These are phyloP conservation scores for Cloeon dipterum DNA, from an alignment of 2,888 invertebrate species.

Conservation along the genomic window DNA sequence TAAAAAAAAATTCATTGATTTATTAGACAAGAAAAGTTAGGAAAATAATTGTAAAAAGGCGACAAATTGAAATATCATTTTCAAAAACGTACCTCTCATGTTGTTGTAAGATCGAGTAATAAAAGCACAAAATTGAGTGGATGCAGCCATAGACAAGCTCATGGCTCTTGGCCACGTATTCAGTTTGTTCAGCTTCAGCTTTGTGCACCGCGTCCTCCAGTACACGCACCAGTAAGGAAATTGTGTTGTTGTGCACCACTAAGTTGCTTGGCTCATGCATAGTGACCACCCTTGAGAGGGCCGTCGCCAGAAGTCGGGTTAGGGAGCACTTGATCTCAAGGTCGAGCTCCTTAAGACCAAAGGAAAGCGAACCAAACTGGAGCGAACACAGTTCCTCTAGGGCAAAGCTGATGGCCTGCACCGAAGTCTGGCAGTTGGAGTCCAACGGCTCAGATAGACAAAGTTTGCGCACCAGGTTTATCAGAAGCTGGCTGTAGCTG, in stretches of 20 bases:
- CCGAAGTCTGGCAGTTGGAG: constrained; percentile 27
- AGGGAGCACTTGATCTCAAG: constrained; percentile 24
- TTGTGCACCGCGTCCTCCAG: constrained; percentile 26
- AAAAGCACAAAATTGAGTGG: constrained; percentile 31
- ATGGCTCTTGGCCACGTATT: constrained; percentile 14
- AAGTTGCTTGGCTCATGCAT: constrained; percentile 22
- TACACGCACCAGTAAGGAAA: constrained; percentile 34
- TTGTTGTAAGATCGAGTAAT: constrained; percentile 31
- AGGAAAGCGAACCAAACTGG: constrained; percentile 25
- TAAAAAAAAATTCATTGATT: too few species aligned
- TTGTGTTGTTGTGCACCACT: constrained; percentile 30
- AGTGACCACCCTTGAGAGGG: constrained; percentile 27
- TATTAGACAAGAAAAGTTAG: too few species aligned
- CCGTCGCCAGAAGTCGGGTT: constrained; percentile 29
- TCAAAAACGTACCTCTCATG: too few species aligned
- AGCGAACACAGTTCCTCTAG: constrained; percentile 32
- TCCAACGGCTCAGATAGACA: constrained; percentile 16
- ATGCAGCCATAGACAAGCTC: constrained; percentile 34
- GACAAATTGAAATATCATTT: too few species aligned
- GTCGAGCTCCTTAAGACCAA: not conserved
- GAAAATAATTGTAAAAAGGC: too few species aligned
- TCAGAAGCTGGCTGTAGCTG: constrained; percentile 30
- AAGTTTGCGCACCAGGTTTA: constrained; percentile 21
- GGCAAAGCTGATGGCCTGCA: constrained; percentile 34
- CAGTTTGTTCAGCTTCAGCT: not conserved